Evolutionary conservation across 2,888 invertebrate species (phyloP).

Genomic region (Synergus gifuensis): DNA sequence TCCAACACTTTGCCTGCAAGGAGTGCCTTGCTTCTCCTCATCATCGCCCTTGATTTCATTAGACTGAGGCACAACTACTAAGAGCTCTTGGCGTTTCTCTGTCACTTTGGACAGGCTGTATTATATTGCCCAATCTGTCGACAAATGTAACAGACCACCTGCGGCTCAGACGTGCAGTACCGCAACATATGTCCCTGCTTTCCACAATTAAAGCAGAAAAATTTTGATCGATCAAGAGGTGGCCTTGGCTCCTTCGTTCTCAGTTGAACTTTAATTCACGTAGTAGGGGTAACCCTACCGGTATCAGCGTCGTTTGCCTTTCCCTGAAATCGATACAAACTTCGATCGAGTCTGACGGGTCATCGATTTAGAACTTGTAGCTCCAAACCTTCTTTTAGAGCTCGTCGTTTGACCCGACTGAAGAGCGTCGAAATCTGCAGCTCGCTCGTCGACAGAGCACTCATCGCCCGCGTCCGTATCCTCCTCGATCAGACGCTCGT

Average conservation of each 20-base stretch:
- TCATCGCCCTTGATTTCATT: not conserved
- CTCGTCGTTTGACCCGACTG: no score
- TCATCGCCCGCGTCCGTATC: no score
- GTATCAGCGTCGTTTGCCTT: accelerated
- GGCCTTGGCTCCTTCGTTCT: not conserved
- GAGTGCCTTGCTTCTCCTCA: no score
- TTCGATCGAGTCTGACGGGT: no score
- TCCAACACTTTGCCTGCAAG: not conserved
- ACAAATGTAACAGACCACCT: not conserved
- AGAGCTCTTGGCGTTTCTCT: slow-evolving; percentile 9
- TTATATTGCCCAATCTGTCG: not conserved
- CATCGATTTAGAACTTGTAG: no score
- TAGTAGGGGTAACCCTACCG: no score
- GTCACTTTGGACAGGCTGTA: not conserved
- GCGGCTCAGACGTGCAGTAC: not conserved
- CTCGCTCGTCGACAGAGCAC: not conserved
- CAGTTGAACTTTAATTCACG: no score
- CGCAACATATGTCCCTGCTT: not conserved
- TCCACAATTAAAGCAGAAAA: not conserved
- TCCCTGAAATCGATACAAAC: no score
- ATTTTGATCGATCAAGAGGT: no score
- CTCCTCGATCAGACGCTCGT: no score
- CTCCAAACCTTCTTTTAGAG: not conserved
- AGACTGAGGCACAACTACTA: not conserved
- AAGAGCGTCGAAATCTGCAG: no score